Conservation (phyloP, 2,113 vertebrate species). For the Paraplagusia blochii region DNA sequence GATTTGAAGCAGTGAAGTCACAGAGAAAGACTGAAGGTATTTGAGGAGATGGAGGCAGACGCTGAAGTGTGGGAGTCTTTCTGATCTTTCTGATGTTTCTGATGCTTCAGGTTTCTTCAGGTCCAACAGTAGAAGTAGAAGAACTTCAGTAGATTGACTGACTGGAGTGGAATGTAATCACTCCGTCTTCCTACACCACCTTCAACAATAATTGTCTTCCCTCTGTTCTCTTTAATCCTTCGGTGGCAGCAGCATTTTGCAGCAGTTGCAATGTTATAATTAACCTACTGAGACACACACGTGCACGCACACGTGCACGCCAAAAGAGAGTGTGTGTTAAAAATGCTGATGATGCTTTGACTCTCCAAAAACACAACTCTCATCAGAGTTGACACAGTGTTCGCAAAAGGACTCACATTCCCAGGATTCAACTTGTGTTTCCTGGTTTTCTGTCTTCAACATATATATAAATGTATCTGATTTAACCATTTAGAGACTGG, state of each 20-base stretch:
- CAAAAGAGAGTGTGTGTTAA: constrained; percentile 13
- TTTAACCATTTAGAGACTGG: neutral
- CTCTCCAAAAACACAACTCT: constrained; percentile 33
- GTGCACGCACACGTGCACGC: constrained; percentile 17
- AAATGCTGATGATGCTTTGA: constrained; percentile 60
- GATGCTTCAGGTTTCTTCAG: neutral
- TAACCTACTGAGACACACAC: constrained; percentile 45
- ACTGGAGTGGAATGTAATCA: constrained; percentile 54
- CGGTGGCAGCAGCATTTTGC: constrained; percentile 22
- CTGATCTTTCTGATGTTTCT: too few species aligned
- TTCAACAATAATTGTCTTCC: constrained; percentile 40
- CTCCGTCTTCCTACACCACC: constrained; percentile 41
- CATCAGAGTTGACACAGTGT: constrained; percentile 61
- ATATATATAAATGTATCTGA: too few species aligned
- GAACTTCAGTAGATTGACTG: constrained; percentile 20
- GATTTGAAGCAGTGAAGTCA: too few species aligned
- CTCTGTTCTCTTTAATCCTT: neutral
- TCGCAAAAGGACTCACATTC: constrained; percentile 40
- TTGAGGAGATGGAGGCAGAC: too few species aligned
- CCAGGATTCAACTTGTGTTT: constrained; percentile 23
- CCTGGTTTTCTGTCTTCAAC: neutral
- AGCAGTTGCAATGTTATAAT: constrained; percentile 61
- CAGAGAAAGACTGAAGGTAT: too few species aligned
- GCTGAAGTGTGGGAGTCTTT: too few species aligned
- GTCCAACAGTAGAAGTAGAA: neutral